A percentile compares a stretch with the other conserved stretches of the same genome.
These are phyloP conservation scores for Portunus trituberculatus DNA, from an alignment of 1,140 invertebrate genomes.

Conservation along the genomic window DNA sequence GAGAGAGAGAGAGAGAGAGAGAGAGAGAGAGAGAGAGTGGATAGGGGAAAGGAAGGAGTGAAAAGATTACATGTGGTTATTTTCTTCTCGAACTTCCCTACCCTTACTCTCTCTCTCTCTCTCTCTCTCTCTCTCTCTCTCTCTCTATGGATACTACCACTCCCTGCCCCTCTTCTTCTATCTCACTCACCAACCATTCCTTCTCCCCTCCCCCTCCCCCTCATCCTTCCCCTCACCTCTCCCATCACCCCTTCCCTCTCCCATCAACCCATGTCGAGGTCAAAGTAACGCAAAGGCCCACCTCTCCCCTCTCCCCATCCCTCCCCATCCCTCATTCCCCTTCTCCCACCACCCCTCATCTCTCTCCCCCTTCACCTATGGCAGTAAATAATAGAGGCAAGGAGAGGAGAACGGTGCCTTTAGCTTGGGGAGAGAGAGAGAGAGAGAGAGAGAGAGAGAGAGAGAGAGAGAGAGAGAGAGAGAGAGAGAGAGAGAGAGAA, in stretches of 20 bases:
- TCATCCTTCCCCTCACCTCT: background rate
- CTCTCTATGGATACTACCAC: too few species aligned
- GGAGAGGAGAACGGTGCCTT: background rate
- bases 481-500: background rate
- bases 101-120: too few species aligned
- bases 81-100: too few species aligned
- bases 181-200: background rate
- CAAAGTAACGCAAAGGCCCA: background rate
- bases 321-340: background rate
- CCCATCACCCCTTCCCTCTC: background rate
- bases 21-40: too few species aligned
- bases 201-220: background rate
- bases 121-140: too few species aligned
- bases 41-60: background rate
- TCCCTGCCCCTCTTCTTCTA: too few species aligned
- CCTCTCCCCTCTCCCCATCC: background rate
- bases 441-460: background rate
- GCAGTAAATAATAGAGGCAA: conserved; percentile 3
- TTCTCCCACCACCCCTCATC: too few species aligned
- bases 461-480: background rate
- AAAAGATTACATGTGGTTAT: background rate
- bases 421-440: background rate
- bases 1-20: too few species aligned
- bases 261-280: background rate
- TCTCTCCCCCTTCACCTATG: background rate